A percentile compares a stretch with the other conserved stretches of the same genome.
Evolutionary conservation across 2,888 invertebrate genomes (phyloP).

Genomic region (Sesia apiformis): DNA sequence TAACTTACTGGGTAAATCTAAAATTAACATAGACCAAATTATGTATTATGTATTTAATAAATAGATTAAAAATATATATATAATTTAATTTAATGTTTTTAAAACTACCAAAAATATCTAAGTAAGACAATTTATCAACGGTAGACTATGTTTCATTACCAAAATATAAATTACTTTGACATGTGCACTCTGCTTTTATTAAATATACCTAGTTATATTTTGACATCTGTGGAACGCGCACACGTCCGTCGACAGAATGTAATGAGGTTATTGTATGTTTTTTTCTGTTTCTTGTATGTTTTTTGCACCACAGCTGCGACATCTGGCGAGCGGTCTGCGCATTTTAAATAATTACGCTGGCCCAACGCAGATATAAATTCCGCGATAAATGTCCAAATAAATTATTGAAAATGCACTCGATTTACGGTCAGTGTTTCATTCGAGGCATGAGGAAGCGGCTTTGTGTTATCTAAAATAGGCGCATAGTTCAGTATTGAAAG

Average conservation of each 20-base stretch:
- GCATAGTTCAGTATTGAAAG: not conserved
- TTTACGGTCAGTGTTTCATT: not conserved
- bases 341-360: constrained; percentile 34
- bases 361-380: constrained; percentile 5
- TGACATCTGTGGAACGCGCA: not conserved
- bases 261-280: not conserved
- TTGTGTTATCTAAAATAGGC: not conserved
- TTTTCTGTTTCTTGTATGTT: constrained; percentile 20
- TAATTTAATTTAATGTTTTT: no score
- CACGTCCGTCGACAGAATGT: not conserved
- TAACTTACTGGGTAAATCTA: no score
- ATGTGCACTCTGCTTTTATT: no score
- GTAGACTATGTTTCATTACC: no score
- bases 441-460: not conserved
- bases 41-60: no score
- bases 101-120: no score
- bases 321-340: constrained; percentile 32
- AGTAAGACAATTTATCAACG: no score
- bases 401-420: not conserved
- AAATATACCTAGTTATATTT: no score
- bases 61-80: no score
- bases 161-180: no score
- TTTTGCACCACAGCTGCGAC: constrained; percentile 23
- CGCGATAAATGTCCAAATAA: not conserved
- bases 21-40: no score